phyloP scores from a whole-genome alignment of 2,797 vertebrate genomes.

The Rhinichthys osculus region DNA sequence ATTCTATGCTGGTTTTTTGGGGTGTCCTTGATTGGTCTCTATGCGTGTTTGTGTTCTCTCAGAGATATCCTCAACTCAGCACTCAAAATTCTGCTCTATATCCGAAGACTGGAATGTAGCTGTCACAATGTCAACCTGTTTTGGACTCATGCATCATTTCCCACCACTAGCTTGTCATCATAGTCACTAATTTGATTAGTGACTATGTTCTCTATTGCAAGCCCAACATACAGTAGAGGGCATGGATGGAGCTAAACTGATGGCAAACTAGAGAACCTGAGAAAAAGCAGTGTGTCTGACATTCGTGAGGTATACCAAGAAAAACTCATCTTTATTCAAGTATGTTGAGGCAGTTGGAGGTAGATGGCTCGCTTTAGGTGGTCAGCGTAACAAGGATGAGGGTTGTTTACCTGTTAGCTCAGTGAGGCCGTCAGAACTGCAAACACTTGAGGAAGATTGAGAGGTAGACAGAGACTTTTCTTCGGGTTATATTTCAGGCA shows the following conservation, averaged over 20 bases:
- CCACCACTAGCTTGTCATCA: no score
- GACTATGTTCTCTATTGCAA: neutral
- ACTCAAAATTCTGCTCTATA: neutral
- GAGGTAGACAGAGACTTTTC: neutral
- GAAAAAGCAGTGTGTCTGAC: neutral
- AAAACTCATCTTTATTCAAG: conserved; percentile 26
- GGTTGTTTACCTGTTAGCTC: conserved; percentile 45
- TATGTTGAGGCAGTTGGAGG: conserved; percentile 6
- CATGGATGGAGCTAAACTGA: conserved; percentile 47
- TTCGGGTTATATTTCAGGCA: neutral
- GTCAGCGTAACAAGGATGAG: conserved; percentile 20
- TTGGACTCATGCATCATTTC: no score
- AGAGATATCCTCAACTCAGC: neutral
- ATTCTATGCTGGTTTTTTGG: neutral
- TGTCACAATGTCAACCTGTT: no score
- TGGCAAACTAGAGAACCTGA: neutral
- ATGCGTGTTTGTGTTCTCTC: conserved; percentile 19
- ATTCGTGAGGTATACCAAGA: neutral
- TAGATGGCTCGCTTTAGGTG: conserved; percentile 9
- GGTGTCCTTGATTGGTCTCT: neutral
- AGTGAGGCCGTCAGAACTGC: no score
- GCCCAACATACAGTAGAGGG: neutral
- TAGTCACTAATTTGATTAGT: no score
- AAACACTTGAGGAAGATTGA: neutral
- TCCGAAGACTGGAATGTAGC: conserved; percentile 39